Evolutionary conservation across 30 jellyfish, hydroid and myxozoan species (phyloP).

Genomic region (Chironex yamaguchii): DNA sequence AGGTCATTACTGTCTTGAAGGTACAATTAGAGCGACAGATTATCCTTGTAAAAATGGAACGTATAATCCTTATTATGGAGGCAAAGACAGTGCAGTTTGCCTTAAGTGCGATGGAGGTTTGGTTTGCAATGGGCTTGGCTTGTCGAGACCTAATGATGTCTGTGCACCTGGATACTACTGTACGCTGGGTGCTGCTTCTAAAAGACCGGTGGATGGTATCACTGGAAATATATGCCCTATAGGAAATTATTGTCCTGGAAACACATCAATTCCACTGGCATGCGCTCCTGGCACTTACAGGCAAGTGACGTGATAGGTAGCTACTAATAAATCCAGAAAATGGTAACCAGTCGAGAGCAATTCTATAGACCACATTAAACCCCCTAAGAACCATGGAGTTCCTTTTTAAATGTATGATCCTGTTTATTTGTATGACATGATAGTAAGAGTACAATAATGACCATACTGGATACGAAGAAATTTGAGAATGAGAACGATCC

Average conservation of each 20-base stretch:
- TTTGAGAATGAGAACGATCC: no score
- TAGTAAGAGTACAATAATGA: no score
- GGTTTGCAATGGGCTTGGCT: slow-evolving; percentile 87
- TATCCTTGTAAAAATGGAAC: slow-evolving; percentile 91
- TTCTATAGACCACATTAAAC: no score
- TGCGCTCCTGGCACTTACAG: slow-evolving; percentile 93
- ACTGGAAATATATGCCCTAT: slow-evolving; percentile 90
- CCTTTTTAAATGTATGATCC: no score
- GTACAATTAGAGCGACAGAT: slow-evolving; percentile 82
- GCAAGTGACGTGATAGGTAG: no score
- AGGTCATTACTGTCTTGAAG: slow-evolving; percentile 90
- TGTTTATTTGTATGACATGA: no score
- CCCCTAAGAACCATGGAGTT: no score
- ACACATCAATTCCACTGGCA: slow-evolving; percentile 61
- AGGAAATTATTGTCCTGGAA: slow-evolving; percentile 95
- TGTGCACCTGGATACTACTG: slow-evolving; percentile 95
- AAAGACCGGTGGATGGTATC: slow-evolving; percentile 80
- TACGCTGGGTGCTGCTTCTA: slow-evolving; percentile 75
- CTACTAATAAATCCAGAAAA: no score
- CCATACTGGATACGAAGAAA: no score
- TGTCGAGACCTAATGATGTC: slow-evolving; percentile 80
- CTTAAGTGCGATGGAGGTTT: slow-evolving; percentile 85
- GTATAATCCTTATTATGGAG: slow-evolving; percentile 85
- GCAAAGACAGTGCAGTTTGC: slow-evolving; percentile 62
- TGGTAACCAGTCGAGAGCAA: no score